Percentiles rank a stretch among this genome's conserved stretches.
Evolutionary conservation across 2,113 vertebrate species (phyloP).

Genomic region (Cricetomys ansorgei): DNA sequence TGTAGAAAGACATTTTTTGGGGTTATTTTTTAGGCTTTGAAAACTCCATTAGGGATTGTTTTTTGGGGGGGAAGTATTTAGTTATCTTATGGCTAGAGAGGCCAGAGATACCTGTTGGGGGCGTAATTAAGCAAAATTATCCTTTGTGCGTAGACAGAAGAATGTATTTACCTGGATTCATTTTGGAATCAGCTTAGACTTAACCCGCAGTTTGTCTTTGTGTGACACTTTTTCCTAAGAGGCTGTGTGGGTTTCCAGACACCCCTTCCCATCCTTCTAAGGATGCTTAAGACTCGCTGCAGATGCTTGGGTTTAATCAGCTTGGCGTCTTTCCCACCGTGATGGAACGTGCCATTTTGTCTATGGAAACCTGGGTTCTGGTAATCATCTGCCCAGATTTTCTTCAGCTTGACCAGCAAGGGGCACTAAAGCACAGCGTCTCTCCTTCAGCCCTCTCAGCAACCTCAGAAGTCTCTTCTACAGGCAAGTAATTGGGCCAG

Average conservation of each 20-base stretch:
- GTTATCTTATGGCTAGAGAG: not conserved
- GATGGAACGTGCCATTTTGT: not conserved
- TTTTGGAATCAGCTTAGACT: conserved; percentile 27
- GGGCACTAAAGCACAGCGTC: conserved; percentile 54
- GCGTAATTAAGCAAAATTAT: not conserved
- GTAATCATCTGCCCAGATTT: not conserved
- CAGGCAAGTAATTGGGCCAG: conserved; percentile 41
- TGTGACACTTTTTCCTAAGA: not conserved
- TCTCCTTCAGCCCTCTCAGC: not conserved
- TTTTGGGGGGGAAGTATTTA: not conserved
- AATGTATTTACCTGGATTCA: conserved; percentile 1
- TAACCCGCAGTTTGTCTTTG: not conserved
- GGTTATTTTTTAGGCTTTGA: conserved; percentile 12
- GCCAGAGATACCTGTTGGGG: not conserved
- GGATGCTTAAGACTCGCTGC: not conserved
- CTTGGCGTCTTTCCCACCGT: not conserved
- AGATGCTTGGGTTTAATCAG: not conserved
- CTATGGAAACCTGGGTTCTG: conserved; percentile 35
- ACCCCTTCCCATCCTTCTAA: not conserved
- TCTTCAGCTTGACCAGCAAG: conserved; percentile 72
- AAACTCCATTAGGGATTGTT: not conserved
- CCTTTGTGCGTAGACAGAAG: not conserved
- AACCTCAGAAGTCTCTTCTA: not conserved
- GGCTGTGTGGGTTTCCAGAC: not conserved
- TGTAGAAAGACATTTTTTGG: conserved; percentile 19